These are phyloP conservation scores for Gallinago stenura DNA, from an alignment of 2,797 vertebrate species.

Conservation along the genomic window DNA sequence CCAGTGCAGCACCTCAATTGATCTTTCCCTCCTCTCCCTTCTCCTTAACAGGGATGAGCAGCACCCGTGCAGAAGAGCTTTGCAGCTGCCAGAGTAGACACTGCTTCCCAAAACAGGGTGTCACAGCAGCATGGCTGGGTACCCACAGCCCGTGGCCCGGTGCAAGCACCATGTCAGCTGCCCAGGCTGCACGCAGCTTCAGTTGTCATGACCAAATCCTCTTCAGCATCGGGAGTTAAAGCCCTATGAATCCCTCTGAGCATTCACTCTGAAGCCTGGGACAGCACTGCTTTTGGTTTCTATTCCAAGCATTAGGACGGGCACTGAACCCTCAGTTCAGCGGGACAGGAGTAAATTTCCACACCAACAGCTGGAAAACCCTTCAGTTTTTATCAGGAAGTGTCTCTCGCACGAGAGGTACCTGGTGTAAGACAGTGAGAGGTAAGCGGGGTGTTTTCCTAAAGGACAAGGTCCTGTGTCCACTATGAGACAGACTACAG, in stretches of 20 bases:
- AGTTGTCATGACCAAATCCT: neutral
- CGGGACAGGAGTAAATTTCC: neutral
- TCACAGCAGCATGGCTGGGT: fast-evolving
- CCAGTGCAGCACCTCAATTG: fast-evolving
- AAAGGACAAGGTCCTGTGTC: neutral
- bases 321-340: neutral
- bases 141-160: fast-evolving
- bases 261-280: neutral
- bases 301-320: neutral
- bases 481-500: neutral
- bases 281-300: neutral
- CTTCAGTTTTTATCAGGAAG: neutral
- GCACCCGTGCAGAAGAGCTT: neutral
- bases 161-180: neutral
- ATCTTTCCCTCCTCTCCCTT: neutral
- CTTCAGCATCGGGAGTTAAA: neutral
- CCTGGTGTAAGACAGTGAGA: neutral
- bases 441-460: neutral
- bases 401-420: neutral
- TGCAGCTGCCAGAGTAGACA: fast-evolving
- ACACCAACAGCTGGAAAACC: neutral
- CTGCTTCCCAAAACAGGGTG: neutral
- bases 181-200: neutral
- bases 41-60: neutral
- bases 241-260: neutral